These are phyloP conservation scores for Willowsia nigromaculata DNA, from an alignment of 2,888 invertebrate species.

Conservation along the genomic window DNA sequence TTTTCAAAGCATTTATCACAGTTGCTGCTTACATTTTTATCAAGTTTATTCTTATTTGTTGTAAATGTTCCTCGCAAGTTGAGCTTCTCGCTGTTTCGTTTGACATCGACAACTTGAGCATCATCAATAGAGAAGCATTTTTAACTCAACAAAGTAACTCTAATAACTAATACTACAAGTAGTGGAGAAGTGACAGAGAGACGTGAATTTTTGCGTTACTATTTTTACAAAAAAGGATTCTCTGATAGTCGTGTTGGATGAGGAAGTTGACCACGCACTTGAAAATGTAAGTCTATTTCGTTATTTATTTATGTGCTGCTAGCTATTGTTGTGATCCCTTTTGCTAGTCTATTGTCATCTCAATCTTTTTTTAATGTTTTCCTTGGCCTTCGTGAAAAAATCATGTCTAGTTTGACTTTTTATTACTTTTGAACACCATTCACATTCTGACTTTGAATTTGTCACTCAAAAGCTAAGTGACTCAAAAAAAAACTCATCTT, in stretches of 20 bases:
- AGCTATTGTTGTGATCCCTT: not conserved
- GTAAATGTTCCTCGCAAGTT: not conserved
- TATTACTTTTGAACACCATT: not conserved
- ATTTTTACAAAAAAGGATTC: not conserved
- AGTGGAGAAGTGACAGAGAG: not conserved
- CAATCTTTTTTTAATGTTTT: slow-evolving; percentile 1
- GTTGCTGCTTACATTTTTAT: not conserved
- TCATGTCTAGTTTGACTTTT: not conserved
- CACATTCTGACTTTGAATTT: not conserved
- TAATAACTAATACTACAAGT: not conserved
- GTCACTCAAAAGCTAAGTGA: not conserved
- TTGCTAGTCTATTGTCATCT: not conserved
- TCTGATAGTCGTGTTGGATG: slow-evolving; percentile 40
- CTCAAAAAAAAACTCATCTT: not conserved
- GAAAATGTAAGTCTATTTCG: slow-evolving; percentile 35
- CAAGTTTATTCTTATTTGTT: not conserved
- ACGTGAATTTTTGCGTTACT: not conserved
- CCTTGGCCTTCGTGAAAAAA: not conserved
- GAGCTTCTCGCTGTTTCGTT: not conserved
- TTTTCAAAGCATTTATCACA: not conserved
- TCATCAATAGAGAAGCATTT: too few relatives aligned
- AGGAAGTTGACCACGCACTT: slow-evolving; percentile 57
- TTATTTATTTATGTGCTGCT: slow-evolving; percentile 8
- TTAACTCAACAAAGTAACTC: not conserved
- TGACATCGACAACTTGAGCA: not conserved